Conservation (phyloP, 2,113 vertebrate genomes). For the Alethe diademata region DNA sequence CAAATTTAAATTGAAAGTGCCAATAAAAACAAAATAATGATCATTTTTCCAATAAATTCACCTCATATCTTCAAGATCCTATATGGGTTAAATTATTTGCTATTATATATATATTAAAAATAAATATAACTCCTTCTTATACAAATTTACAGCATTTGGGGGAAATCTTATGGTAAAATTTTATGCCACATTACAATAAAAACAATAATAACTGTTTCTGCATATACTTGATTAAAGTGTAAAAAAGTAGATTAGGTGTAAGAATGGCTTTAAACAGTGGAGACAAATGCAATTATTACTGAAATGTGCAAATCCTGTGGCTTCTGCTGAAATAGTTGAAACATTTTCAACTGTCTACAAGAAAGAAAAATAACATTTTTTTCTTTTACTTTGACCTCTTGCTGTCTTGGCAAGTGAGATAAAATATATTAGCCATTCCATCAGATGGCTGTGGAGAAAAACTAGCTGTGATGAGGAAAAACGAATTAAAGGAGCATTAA, state of each 20-base stretch:
- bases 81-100: background rate
- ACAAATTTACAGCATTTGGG: background rate
- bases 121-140: background rate
- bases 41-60: background rate
- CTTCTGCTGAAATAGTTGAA: slow-evolving; percentile 12
- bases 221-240: slow-evolving; percentile 72
- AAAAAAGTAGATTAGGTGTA: slow-evolving; percentile 59
- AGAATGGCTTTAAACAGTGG: slow-evolving; percentile 56
- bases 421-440: slow-evolving; percentile 47
- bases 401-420: slow-evolving; percentile 22
- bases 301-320: slow-evolving; percentile 34
- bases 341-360: background rate
- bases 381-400: slow-evolving; percentile 2
- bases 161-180: slow-evolving; percentile 40
- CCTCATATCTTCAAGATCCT: background rate
- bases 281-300: slow-evolving; percentile 68
- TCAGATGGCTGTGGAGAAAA: background rate
- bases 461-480: slow-evolving; percentile 34
- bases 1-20: background rate
- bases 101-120: background rate
- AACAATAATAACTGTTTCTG: slow-evolving; percentile 62
- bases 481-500: slow-evolving; percentile 46
- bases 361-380: background rate
- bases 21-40: background rate
- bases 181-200: slow-evolving; percentile 24